Conservation (phyloP, 2,797 vertebrate genomes). For the Bovichtus diacanthus region DNA sequence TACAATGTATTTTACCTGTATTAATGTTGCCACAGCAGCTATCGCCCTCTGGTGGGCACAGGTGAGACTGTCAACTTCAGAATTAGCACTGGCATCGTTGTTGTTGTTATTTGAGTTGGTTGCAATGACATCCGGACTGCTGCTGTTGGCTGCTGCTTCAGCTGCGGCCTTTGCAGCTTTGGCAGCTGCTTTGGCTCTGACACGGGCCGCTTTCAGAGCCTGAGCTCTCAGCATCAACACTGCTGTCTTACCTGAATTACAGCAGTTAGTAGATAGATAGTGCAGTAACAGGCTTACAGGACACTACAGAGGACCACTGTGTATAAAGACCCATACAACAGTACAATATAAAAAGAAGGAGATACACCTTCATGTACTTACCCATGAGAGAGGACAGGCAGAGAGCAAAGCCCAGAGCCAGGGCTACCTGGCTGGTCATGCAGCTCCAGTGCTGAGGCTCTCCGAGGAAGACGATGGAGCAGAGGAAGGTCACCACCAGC, state of each 20-base stretch:
- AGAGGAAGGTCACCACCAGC: conserved; percentile 87
- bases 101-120: conserved; percentile 65
- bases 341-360: background rate
- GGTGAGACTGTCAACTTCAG: conserved; percentile 75
- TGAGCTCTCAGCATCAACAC: conserved; percentile 88
- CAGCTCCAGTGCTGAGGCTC: conserved; percentile 87
- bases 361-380: conserved; percentile 55
- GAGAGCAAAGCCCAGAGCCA: conserved; percentile 88
- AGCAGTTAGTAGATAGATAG: background rate
- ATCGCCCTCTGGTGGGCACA: conserved; percentile 84
- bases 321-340: background rate
- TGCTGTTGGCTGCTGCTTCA: conserved; percentile 72
- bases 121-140: conserved; percentile 74
- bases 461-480: conserved; percentile 88
- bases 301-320: background rate
- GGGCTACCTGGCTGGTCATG: conserved; percentile 88
- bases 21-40: conserved; percentile 78
- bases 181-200: conserved; percentile 75
- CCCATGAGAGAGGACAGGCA: conserved; percentile 89
- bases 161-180: conserved; percentile 81
- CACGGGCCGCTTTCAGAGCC: conserved; percentile 77
- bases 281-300: background rate
- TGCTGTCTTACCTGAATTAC: conserved; percentile 81
- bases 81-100: conserved; percentile 11
- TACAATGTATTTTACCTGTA: conserved; percentile 64